Evolutionary conservation across 2,113 vertebrate species (phyloP), one percentile per base, ranked within the genome.

Genomic region (Pseudorhombus dupliciocellatus): DNA sequence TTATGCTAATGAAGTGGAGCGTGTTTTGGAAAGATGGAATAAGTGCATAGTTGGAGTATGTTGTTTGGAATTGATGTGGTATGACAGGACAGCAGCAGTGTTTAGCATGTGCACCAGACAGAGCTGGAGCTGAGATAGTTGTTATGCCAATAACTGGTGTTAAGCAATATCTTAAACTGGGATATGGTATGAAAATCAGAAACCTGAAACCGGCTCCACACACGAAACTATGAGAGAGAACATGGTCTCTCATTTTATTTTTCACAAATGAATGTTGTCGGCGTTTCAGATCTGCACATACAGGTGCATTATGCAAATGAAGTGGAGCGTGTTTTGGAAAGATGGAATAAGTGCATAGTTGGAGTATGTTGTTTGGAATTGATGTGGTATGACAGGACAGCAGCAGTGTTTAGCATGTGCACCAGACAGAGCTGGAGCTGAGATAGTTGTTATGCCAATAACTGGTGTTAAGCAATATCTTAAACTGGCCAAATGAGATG

Each of bases 181-280:
- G n/a, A 81, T 71, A 70, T 84, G 79, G 79, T 80, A 77, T 0
- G 60, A 70, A 72, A 66, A 84, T 84, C 73, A 86, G 37, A 40
- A 26, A 59, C 56, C 21, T 55, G 37, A 79, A 57, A 61, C 30
- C 42, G 26, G 31, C 61, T 24, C 68, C 34, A 78, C 57, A 53
- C 48, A 51, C 73, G n/a, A n/a, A n/a, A 61, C 63, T 65, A 51
- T 77, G 56, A 55, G 30, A 66, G 61, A 8, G 24, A 69, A 46
- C n/a, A 6, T 50, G 56, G n/a, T 18, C 24, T 53, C 4, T 52
- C 58, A 22, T 48, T 52, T 72, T 22, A n/a, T 26, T 70, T 61
- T 48, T 54, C 54, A 66, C 55, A 52, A 20, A 8, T 70, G 21
- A 28, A 48, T 12, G 2, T 0, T 5, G 15, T 37, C 18, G 46